Evolutionary conservation across 1,140 invertebrate genomes (phyloP).

Genomic region (Drosophila sechellia): DNA sequence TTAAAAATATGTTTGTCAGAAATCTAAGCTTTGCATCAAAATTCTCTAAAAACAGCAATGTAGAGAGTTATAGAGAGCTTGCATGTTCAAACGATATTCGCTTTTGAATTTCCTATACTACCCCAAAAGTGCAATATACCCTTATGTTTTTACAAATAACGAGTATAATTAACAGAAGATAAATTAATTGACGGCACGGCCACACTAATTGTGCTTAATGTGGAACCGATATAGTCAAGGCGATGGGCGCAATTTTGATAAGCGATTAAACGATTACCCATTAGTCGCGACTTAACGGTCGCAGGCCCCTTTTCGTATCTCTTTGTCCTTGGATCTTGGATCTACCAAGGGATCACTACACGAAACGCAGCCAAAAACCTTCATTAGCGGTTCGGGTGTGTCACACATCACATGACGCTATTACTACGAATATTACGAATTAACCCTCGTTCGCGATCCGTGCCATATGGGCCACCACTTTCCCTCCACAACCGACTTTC

Average conservation of each 20-base stretch:
- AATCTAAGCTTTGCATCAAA: too few species aligned
- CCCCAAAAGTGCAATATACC: slow-evolving; percentile 1
- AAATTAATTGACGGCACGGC: slow-evolving; percentile 73
- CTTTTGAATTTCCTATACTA: not conserved
- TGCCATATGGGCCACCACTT: slow-evolving; percentile 36
- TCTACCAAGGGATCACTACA: not conserved
- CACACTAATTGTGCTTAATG: slow-evolving; percentile 74
- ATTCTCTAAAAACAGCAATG: too few species aligned
- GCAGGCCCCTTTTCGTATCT: too few species aligned
- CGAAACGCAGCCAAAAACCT: not conserved
- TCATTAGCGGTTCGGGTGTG: slow-evolving; percentile 35
- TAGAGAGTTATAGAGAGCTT: not conserved
- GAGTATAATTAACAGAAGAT: slow-evolving; percentile 68
- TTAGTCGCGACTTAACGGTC: slow-evolving; percentile 15
- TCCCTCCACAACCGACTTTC: slow-evolving; percentile 7
- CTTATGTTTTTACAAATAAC: not conserved
- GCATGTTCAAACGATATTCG: not conserved
- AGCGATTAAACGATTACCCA: slow-evolving; percentile 72
- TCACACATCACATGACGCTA: slow-evolving; percentile 43
- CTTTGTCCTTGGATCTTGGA: not conserved
- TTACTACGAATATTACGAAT: slow-evolving; percentile 10
- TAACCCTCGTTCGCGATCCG: slow-evolving; percentile 24
- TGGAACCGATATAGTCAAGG: slow-evolving; percentile 62
- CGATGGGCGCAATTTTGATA: slow-evolving; percentile 67
- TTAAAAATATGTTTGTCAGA: not conserved